Percentiles rank a stretch among this genome's conserved stretches.
Evolutionary conservation across 2,888 invertebrate species (phyloP).

Genomic region (Chymomyza fuscimana): DNA sequence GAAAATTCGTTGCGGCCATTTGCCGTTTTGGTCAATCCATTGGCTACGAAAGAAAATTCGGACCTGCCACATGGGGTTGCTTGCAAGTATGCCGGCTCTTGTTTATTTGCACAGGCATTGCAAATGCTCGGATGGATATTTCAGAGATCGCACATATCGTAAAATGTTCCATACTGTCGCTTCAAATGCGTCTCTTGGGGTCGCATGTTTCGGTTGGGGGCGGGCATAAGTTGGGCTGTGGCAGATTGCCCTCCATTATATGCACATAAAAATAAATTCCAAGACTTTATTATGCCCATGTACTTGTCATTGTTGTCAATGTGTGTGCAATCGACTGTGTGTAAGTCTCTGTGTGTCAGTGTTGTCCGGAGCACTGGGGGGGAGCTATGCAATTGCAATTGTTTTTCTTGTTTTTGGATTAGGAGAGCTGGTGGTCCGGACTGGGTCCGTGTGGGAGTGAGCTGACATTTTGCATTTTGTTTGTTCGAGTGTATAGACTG

Average conservation of each 20-base stretch:
- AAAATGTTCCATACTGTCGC: slow-evolving; percentile 59
- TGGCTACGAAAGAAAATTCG: slow-evolving; percentile 39
- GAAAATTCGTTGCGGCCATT: slow-evolving; percentile 68
- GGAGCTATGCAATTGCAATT: slow-evolving; percentile 46
- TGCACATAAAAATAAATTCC: slow-evolving; percentile 73
- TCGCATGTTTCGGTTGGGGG: slow-evolving; percentile 43
- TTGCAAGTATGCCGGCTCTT: slow-evolving; percentile 34
- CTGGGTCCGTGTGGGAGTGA: not conserved
- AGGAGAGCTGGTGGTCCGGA: slow-evolving; percentile 9
- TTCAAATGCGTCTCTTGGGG: slow-evolving; percentile 71
- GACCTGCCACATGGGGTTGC: slow-evolving; percentile 20
- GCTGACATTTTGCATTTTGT: slow-evolving; percentile 53
- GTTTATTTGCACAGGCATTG: slow-evolving; percentile 41
- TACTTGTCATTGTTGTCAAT: slow-evolving; percentile 62
- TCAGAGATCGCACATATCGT: slow-evolving; percentile 38
- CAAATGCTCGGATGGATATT: slow-evolving; percentile 25
- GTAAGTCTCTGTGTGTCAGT: slow-evolving; percentile 18
- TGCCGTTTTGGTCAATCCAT: slow-evolving; percentile 45
- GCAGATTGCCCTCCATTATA: slow-evolving; percentile 65
- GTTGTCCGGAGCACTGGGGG: not conserved
- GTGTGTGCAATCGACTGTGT: slow-evolving; percentile 71
- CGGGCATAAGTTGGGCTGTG: slow-evolving; percentile 8
- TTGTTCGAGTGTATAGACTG: slow-evolving; percentile 32
- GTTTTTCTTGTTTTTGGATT: slow-evolving; percentile 16
- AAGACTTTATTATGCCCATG: slow-evolving; percentile 75